Evolutionary conservation across 2,888 invertebrate genomes (phyloP).

Genomic region (Allolobophora icterica): DNA sequence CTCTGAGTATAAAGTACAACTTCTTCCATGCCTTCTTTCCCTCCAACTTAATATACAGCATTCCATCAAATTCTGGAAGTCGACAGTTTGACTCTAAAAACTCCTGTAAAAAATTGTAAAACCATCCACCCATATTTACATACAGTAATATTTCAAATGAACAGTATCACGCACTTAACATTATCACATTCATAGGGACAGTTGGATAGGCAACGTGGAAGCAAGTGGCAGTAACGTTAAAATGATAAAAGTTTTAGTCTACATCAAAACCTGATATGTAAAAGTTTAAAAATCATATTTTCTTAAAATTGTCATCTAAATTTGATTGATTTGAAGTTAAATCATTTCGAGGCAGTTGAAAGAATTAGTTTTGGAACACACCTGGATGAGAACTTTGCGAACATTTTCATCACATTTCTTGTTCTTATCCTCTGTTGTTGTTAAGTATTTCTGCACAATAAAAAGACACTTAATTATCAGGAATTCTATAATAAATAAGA

Average conservation of each 20-base stretch:
- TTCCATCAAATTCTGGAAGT: conserved; percentile 85
- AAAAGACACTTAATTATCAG: not conserved
- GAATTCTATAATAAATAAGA: not conserved
- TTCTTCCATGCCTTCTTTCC: conserved; percentile 99
- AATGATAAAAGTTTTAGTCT: too few relatives aligned
- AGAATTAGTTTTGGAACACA: not conserved
- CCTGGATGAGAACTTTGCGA: conserved; percentile 7
- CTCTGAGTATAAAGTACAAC: conserved; percentile 90
- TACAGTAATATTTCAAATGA: not conserved
- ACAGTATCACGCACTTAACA: not conserved
- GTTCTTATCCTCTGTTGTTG: conserved; percentile 6
- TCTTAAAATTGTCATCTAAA: not conserved
- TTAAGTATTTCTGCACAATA: not conserved
- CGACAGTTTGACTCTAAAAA: conserved; percentile 69
- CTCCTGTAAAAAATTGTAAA: not conserved
- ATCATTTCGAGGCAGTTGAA: not conserved
- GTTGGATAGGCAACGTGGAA: not conserved
- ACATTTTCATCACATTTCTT: not conserved
- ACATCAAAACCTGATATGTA: not conserved
- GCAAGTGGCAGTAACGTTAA: not conserved
- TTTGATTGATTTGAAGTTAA: too few relatives aligned
- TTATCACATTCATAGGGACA: not conserved
- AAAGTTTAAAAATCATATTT: not conserved
- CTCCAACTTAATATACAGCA: conserved; percentile 91
- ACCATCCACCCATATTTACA: not conserved